Evolutionary conservation across 1,140 invertebrate genomes (phyloP), one percentile per base, ranked within the genome.

Genomic region (Drosophila neocordata): DNA sequence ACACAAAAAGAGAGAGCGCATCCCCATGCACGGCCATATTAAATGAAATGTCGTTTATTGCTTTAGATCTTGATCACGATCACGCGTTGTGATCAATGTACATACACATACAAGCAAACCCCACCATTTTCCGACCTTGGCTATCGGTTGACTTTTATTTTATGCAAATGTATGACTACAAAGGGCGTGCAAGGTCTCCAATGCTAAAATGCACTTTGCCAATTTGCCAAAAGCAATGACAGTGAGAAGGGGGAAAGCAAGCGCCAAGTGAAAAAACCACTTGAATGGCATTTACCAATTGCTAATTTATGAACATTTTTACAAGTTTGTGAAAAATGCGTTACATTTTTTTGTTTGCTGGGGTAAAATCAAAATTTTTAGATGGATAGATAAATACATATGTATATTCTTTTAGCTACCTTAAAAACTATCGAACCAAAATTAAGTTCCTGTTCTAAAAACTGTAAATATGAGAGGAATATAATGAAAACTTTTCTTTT

Each of bases 51-150:
- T 63, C 60, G 56, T 20, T 61, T 55, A 69, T 65, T 73, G 79
- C 69, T 70, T 63, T 77, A 77, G 74, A 81, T 71, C 70, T 48
- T 73, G 65, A 65, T 71, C 65, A 66, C 44, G 66, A 81, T 72
- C 72, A 73, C 75, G 69, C 79, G 52, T 65, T 70, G 53, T 67
- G 75, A 76, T 81, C 79, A 78, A 73, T 74, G 68, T 75, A 31
- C 27, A 31, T 31, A 31, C 7, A 31, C 7, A 31, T 31, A 31
- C 6, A 31, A 6, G 20, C 18, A 38, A 59, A 15, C 60, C n/a
- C 27, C 13, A 48, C 41, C 7, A 48, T 2, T 20, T 48, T 18
- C 0, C 65, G 59, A 63, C 78, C 72, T 79, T 81, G 74, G 53
- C 66, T 59, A 52, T 22, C 41, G 41, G 56, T 74, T 74, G 68